Base-by-base conservation (phyloP, 2,113 vertebrate genomes). In the Gila orcuttii region DNA sequence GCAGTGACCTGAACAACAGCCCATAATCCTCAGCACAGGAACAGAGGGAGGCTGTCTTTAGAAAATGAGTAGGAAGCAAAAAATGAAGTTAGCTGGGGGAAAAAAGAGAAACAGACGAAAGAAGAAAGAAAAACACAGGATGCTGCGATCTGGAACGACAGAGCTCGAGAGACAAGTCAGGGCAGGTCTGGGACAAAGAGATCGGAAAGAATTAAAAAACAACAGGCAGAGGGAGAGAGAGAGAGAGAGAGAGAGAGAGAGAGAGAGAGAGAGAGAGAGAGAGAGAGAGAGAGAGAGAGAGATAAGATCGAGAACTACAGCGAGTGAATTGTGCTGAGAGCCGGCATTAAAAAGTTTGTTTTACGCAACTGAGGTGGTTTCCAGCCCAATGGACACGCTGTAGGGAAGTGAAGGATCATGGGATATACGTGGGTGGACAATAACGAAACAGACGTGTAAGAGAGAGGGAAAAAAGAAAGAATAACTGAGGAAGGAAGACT, bases 101-200 rank as follows among this genome's bases (percentile, higher is more conserved):
- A 55, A 31, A 21, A 25, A 47, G 17, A 74, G 47, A 47, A 57
- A 73, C 4, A 47, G 19, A 83, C 4, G 50, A 57, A 83, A 80
- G 25, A 64, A 64, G 60, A 88, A 89, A 84, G 85, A 86, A 89
- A 86, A 90, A 90, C 92, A 93, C 92, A 94, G 93, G 93, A 93
- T 92, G 91, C 88, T 90, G 89, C 89, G 89, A 86, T 88, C 89
- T 89, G 86, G 85, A 89, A 89, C 86, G 87, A 81, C 92, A 87
- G 82, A 71, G 89, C 68, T 88, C 83, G 17, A 57, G 85, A 92
- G 93, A 93, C 93, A 75, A 93, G 94, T 91, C 84, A 84, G 59
- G 90, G 87, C 95, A 94, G 87, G 93, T 88, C 89, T 19, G 73
- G 62, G 89, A 93, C 93, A 94, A 89, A 92, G 90, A 60, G 45